phyloP scores from a whole-genome alignment of 2,797 vertebrate species.

The Microtus obscurus region DNA sequence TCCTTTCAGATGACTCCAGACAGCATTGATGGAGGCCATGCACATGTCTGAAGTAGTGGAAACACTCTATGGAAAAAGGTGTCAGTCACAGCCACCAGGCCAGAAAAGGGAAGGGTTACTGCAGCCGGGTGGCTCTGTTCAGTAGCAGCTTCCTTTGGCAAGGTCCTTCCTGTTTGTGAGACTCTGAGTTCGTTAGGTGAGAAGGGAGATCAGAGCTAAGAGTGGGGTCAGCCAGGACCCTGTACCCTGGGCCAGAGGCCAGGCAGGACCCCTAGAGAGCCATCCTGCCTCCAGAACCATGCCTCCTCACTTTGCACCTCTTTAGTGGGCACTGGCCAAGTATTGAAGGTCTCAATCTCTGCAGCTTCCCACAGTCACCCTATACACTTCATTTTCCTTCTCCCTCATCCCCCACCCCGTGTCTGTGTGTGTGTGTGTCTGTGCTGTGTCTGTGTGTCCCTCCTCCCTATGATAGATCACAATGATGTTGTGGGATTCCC shows the following conservation, averaged over 20 bases:
- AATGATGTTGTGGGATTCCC: not conserved
- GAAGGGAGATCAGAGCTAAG: not conserved
- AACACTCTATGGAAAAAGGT: conserved; percentile 87
- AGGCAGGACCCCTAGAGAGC: not conserved
- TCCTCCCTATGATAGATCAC: not conserved
- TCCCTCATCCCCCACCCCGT: not conserved
- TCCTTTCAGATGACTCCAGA: not conserved
- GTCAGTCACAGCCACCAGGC: conserved; percentile 60
- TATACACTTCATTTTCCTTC: no score
- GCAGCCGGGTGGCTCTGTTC: conserved; percentile 72
- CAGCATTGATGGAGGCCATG: conserved; percentile 57
- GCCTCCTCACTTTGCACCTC: not conserved
- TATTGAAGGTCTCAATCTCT: not conserved
- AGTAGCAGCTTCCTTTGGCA: conserved; percentile 79
- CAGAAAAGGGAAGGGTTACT: conserved; percentile 77
- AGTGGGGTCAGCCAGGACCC: not conserved
- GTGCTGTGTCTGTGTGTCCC: not conserved
- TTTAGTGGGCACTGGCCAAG: not conserved
- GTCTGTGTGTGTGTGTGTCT: not conserved
- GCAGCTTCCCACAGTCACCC: not conserved
- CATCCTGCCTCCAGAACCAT: not conserved
- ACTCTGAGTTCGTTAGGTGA: not conserved
- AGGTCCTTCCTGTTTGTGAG: conserved; percentile 78
- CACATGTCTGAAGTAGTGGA: conserved; percentile 85
- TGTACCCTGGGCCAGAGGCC: not conserved